Conservation (phyloP, 2,888 invertebrate species). For the Aphodius sticticus region DNA sequence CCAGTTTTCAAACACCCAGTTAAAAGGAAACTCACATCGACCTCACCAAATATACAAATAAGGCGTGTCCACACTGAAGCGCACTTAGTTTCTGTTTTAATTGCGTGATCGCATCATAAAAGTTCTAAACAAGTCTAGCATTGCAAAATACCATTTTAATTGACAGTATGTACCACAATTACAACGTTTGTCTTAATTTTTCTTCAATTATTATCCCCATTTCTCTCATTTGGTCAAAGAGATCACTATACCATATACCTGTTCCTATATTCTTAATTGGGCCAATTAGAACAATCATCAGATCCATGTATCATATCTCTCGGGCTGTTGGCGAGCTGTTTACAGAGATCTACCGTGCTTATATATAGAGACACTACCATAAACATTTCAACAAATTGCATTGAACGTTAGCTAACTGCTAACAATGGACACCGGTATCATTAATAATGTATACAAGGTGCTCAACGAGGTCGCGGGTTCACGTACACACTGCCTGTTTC, state of each 20-base stretch:
- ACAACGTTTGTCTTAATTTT: neutral
- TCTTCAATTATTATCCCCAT: neutral
- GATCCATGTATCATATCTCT: neutral
- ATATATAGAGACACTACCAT: slow-evolving; percentile 28
- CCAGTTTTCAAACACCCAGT: no score
- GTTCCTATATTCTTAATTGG: neutral
- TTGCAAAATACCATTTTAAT: neutral
- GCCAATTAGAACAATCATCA: neutral
- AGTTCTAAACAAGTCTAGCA: neutral
- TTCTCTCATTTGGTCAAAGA: slow-evolving; percentile 6
- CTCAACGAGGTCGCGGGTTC: slow-evolving; percentile 36
- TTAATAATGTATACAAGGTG: slow-evolving; percentile 44
- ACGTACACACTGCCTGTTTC: slow-evolving; percentile 31
- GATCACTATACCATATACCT: neutral
- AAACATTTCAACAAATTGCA: slow-evolving; percentile 44
- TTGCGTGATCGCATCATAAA: no score
- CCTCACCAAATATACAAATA: no score
- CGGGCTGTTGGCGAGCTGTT: neutral
- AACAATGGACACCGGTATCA: slow-evolving; percentile 44
- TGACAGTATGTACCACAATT: neutral
- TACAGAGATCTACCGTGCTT: neutral
- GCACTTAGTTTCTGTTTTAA: no score
- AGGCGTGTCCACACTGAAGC: no score
- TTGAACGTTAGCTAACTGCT: slow-evolving; percentile 40
- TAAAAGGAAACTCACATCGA: no score